Evolutionary conservation across 1,140 invertebrate species (phyloP).

Genomic region (Cyrtorhinus lividipennis): DNA sequence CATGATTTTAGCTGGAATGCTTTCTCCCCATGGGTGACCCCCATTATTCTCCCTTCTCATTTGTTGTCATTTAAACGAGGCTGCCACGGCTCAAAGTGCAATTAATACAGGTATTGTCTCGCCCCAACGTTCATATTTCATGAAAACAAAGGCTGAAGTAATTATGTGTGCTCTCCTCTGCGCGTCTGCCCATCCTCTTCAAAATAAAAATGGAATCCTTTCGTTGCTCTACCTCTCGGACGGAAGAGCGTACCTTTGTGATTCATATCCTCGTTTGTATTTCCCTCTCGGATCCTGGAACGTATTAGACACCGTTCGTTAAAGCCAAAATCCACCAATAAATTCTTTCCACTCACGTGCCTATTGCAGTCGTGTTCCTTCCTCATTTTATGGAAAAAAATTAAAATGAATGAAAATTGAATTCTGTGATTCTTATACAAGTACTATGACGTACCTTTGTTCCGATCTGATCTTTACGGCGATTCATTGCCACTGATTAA

Average conservation of each 20-base stretch:
- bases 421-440: too few species aligned
- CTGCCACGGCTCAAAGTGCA: not conserved
- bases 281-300: too few species aligned
- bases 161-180: not conserved
- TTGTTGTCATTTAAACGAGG: conserved; percentile 8
- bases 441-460: too few species aligned
- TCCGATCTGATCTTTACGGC: too few species aligned
- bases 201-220: not conserved
- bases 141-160: not conserved
- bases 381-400: too few species aligned
- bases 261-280: not conserved
- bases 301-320: too few species aligned
- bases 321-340: too few species aligned
- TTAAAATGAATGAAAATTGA: too few species aligned
- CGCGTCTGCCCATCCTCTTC: not conserved
- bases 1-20: not conserved
- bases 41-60: not conserved
- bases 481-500: too few species aligned
- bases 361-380: too few species aligned
- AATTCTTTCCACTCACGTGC: too few species aligned
- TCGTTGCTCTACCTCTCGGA: too few species aligned
- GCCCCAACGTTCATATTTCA: not conserved
- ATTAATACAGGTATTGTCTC: conserved; percentile 8
- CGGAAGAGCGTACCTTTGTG: not conserved
- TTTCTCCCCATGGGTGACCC: not conserved